phyloP scores from a whole-genome alignment of 2,888 invertebrate species.

The Xestia ashworthii region DNA sequence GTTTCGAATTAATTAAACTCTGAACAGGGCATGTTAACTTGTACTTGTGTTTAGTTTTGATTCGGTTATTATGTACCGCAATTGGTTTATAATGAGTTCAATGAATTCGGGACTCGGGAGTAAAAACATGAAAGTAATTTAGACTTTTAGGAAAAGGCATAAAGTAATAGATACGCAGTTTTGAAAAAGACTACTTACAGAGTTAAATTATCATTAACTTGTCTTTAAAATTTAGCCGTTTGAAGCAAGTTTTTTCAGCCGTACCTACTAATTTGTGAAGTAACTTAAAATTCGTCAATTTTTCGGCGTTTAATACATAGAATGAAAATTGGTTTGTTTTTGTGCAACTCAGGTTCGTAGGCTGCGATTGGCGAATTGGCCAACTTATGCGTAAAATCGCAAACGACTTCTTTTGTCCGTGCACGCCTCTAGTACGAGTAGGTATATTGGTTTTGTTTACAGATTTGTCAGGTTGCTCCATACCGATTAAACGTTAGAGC shows the following conservation, averaged over 20 bases:
- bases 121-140: background rate
- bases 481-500: background rate
- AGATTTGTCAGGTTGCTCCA: background rate
- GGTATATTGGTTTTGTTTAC: background rate
- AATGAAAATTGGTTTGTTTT: background rate
- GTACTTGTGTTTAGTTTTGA: conserved; percentile 39
- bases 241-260: background rate
- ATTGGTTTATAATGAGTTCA: conserved; percentile 44
- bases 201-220: background rate
- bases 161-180: background rate
- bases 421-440: background rate
- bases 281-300: background rate
- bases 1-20: conserved; percentile 66
- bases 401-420: background rate
- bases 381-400: background rate
- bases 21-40: conserved; percentile 43
- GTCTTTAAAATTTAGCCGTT: background rate
- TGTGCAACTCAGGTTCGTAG: background rate
- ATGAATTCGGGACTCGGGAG: background rate
- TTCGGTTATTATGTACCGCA: conserved; percentile 33
- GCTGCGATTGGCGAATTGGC: too few species aligned
- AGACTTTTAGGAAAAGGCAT: background rate
- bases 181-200: too few species aligned
- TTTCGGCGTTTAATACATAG: background rate
- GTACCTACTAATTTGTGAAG: background rate